Percentiles rank a stretch among this genome's conserved stretches.
These are phyloP conservation scores for Dolichallabes microphthalmus DNA, from an alignment of 2,113 vertebrate genomes.

Conservation along the genomic window DNA sequence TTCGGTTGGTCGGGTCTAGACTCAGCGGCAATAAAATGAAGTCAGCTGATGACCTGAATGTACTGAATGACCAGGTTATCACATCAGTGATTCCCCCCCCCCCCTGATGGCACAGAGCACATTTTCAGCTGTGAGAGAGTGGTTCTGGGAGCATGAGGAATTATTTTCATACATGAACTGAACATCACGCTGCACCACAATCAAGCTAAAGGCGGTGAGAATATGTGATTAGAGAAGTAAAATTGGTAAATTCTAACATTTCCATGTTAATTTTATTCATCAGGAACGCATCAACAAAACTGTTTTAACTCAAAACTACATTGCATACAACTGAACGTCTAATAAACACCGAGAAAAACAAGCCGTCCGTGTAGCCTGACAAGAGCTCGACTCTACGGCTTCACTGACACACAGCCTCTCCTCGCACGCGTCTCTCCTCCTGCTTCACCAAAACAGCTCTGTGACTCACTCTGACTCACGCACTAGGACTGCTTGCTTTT, in stretches of 20 bases:
- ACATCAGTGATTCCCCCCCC: no score
- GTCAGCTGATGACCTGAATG: no score
- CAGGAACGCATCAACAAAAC: background rate
- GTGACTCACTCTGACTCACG: constrained; percentile 65
- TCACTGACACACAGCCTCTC: constrained; percentile 14
- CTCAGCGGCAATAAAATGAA: no score
- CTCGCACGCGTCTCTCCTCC: constrained; percentile 38
- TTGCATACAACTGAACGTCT: background rate
- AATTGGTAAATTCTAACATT: background rate
- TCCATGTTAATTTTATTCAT: background rate
- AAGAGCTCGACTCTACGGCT: constrained; percentile 8
- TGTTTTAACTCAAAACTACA: background rate
- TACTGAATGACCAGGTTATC: no score
- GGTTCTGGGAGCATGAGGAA: no score
- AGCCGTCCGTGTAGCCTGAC: constrained; percentile 9
- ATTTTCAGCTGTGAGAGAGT: no score
- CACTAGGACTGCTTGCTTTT: constrained; percentile 69
- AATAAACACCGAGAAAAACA: constrained; percentile 23
- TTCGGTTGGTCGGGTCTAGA: no score
- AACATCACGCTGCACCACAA: no score
- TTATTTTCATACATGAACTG: no score
- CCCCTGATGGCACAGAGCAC: no score
- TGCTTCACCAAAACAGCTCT: constrained; percentile 59
- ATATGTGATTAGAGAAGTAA: background rate
- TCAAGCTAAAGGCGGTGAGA: no score